phyloP scores from a whole-genome alignment of 2,888 invertebrate species.

The Ophion slaviceki region DNA sequence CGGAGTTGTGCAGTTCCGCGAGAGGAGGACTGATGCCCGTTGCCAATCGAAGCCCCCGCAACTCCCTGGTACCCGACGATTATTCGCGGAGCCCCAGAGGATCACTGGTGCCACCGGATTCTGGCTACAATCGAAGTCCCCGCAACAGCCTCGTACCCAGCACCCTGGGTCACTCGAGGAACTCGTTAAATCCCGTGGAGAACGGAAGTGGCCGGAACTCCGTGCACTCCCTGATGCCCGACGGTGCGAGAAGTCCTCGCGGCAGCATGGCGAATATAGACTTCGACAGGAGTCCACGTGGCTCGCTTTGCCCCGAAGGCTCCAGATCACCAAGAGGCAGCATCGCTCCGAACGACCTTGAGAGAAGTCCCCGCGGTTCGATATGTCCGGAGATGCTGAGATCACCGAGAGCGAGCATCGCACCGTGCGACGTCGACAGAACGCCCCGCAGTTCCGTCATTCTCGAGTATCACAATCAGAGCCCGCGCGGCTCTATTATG shows the following conservation, averaged over 20 bases:
- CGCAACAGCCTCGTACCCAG: constrained; percentile 86
- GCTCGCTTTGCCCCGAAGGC: constrained; percentile 86
- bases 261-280: constrained; percentile 86
- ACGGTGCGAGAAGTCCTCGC: constrained; percentile 85
- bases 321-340: constrained; percentile 85
- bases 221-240: constrained; percentile 86
- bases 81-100: constrained; percentile 85
- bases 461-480: constrained; percentile 83
- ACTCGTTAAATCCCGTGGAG: constrained; percentile 76
- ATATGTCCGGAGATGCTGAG: constrained; percentile 86
- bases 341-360: constrained; percentile 85
- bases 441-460: constrained; percentile 87
- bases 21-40: constrained; percentile 86
- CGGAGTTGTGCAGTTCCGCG: constrained; percentile 85
- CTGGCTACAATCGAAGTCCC: constrained; percentile 84
- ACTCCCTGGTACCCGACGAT: constrained; percentile 87
- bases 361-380: constrained; percentile 87
- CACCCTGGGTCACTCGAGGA: constrained; percentile 68
- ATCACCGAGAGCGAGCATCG: constrained; percentile 84
- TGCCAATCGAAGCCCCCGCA: constrained; percentile 85
- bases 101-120: constrained; percentile 86
- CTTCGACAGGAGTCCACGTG: constrained; percentile 86
- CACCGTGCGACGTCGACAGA: constrained; percentile 80
- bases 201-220: constrained; percentile 81
- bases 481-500: constrained; percentile 83